A percentile compares a stretch with the other conserved stretches of the same genome.
phyloP scores from a whole-genome alignment of 2,113 vertebrate species.

The Thinocorus orbignyianus region DNA sequence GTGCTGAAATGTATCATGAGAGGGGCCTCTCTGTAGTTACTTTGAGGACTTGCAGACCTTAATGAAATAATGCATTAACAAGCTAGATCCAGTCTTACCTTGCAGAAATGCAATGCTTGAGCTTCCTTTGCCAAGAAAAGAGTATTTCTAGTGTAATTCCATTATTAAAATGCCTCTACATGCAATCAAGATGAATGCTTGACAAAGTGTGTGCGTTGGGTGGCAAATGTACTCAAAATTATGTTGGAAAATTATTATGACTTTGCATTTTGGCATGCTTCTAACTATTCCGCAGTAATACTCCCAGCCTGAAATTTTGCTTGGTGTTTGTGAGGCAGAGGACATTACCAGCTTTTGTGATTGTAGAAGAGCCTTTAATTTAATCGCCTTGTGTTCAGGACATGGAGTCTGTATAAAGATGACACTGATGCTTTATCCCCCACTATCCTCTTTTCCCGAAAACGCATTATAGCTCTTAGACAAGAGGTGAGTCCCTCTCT shows the following conservation, averaged over 20 bases:
- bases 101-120: neutral
- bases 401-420: neutral
- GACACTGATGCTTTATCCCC: neutral
- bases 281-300: neutral
- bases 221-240: neutral
- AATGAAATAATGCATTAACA: slow-evolving; percentile 31
- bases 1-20: neutral
- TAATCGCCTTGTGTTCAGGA: neutral
- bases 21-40: slow-evolving; percentile 53
- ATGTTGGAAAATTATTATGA: neutral
- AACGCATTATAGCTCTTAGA: neutral
- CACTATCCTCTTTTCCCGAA: neutral
- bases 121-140: neutral
- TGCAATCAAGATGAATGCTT: neutral
- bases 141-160: neutral
- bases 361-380: neutral
- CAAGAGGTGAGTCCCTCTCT: neutral
- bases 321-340: neutral
- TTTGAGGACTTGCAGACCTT: slow-evolving; percentile 48
- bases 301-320: neutral
- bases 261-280: neutral
- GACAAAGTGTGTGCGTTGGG: neutral
- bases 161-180: neutral
- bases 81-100: neutral
- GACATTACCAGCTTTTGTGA: rapidly evolving